phyloP scores from a whole-genome alignment of 2,113 vertebrate species.

The Gopherus evgoodei region DNA sequence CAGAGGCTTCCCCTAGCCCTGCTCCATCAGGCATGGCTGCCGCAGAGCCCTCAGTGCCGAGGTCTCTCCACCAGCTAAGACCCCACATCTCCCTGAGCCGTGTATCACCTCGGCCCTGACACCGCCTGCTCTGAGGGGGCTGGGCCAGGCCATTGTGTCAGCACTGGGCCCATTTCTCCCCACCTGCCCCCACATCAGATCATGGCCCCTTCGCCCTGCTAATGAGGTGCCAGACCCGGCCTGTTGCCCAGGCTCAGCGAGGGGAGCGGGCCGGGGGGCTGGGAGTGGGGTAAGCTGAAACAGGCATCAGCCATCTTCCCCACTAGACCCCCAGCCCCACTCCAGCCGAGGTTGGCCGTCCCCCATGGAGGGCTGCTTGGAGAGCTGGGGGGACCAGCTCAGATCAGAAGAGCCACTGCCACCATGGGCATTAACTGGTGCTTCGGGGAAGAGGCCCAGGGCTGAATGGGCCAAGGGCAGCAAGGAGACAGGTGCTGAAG shows the following conservation, averaged over 20 bases:
- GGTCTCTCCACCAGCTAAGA: background rate
- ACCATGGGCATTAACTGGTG: too few species aligned
- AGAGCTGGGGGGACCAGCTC: background rate
- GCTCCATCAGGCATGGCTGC: background rate
- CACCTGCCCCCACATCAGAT: background rate
- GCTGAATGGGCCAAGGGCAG: too few species aligned
- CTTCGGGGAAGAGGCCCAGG: too few species aligned
- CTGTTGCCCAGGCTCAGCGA: too few species aligned
- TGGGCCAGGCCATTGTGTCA: background rate
- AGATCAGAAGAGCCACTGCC: too few species aligned
- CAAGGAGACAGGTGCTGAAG: too few species aligned
- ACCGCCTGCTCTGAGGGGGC: background rate
- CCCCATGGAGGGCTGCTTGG: background rate
- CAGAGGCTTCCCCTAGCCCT: background rate
- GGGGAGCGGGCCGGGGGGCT: background rate
- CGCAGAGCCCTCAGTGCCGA: background rate
- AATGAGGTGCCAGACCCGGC: too few species aligned
- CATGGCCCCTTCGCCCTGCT: background rate
- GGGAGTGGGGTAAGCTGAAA: background rate
- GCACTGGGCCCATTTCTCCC: background rate
- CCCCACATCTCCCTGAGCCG: background rate
- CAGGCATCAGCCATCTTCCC: background rate
- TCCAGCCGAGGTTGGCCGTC: too few species aligned
- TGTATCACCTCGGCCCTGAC: background rate
- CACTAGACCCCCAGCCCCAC: background rate